Conservation (phyloP, 2,888 invertebrate genomes). For the Pristionchus maxplancki region DNA sequence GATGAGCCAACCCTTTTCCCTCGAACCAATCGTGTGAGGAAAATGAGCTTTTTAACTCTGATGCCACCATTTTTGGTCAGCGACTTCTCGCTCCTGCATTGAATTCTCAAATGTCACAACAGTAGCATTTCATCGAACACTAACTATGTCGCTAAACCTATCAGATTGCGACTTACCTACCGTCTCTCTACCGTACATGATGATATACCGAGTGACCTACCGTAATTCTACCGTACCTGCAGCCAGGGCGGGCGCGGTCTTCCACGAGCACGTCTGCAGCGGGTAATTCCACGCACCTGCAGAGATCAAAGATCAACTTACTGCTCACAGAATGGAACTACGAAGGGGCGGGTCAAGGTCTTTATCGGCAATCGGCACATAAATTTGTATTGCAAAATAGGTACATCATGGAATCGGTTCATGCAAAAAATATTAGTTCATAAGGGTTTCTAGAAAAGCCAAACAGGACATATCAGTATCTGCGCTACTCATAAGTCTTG, state of each 20-base stretch:
- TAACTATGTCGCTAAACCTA: too few species aligned
- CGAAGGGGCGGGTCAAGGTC: background rate
- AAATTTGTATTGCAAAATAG: background rate
- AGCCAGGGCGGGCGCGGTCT: constrained; percentile 81
- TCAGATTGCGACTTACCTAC: too few species aligned
- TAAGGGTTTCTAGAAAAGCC: background rate
- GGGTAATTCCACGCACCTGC: constrained; percentile 82
- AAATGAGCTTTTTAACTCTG: constrained; percentile 49
- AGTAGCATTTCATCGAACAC: too few species aligned
- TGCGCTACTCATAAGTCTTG: too few species aligned
- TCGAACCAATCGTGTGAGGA: constrained; percentile 23
- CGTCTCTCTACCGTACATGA: too few species aligned
- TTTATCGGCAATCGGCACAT: constrained; percentile 27
- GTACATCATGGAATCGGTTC: background rate
- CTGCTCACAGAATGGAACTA: background rate
- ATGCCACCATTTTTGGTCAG: constrained; percentile 69
- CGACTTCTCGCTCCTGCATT: constrained; percentile 30
- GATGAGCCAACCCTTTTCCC: constrained; percentile 43
- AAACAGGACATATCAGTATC: background rate
- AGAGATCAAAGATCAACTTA: constrained; percentile 20
- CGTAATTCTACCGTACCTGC: constrained; percentile 42
- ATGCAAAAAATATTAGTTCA: background rate
- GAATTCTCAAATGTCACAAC: too few species aligned
- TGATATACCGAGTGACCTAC: too few species aligned
- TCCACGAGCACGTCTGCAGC: constrained; percentile 81